A percentile compares a stretch with the other conserved stretches of the same genome.
Evolutionary conservation across 1,140 invertebrate species (phyloP).

Genomic region (Polypedilum vanderplanki): DNA sequence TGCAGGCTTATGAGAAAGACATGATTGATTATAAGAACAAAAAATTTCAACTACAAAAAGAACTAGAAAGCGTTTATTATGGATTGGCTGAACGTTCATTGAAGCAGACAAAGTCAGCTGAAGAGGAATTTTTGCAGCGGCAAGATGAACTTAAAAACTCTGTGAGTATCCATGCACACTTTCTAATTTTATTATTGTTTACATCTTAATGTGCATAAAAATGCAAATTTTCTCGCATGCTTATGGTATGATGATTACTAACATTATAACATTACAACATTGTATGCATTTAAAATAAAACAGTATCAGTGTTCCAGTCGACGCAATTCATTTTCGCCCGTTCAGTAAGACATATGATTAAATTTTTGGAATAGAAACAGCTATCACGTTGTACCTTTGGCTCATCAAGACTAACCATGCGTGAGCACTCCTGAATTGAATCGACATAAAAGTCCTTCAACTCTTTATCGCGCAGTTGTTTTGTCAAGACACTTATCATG

Average conservation of each 20-base stretch:
- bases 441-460: constrained; percentile 49
- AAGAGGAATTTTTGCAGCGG: constrained; percentile 42
- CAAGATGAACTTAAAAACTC: constrained; percentile 47
- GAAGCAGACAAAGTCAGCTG: constrained; percentile 34
- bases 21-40: constrained; percentile 42
- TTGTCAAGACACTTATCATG: constrained; percentile 47
- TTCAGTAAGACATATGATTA: constrained; percentile 48
- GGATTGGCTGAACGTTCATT: constrained; percentile 38
- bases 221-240: constrained; percentile 27
- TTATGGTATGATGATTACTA: background rate
- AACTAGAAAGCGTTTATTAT: constrained; percentile 41
- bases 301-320: constrained; percentile 46
- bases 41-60: constrained; percentile 40
- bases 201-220: constrained; percentile 30
- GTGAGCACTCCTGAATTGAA: constrained; percentile 50
- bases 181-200: background rate
- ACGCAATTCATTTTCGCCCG: constrained; percentile 50
- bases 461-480: constrained; percentile 47
- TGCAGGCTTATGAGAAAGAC: constrained; percentile 46
- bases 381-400: constrained; percentile 40
- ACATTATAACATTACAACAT: background rate
- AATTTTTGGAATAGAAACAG: constrained; percentile 47
- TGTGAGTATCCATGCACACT: constrained; percentile 36
- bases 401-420: constrained; percentile 45
- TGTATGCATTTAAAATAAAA: constrained; percentile 22